Conservation (phyloP, 1,140 invertebrate species). For the Laupala kohalensis region DNA sequence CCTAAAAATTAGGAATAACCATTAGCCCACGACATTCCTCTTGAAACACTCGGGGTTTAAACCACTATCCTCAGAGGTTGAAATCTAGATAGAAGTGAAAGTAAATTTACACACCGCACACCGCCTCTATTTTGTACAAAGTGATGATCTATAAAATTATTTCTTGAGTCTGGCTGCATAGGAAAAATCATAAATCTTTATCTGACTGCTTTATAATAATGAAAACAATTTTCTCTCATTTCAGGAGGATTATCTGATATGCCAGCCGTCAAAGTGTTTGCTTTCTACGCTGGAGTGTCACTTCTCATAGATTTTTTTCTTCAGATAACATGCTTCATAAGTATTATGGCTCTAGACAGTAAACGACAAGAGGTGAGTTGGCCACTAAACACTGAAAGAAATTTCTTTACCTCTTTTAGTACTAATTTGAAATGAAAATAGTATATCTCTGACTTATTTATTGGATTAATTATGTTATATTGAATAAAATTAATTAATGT, state of each 20-base stretch:
- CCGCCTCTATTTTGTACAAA: too few species aligned
- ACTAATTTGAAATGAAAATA: too few species aligned
- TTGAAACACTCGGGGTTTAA: too few species aligned
- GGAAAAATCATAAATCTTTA: background rate
- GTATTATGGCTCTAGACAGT: constrained; percentile 67
- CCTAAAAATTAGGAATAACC: too few species aligned
- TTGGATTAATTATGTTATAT: too few species aligned
- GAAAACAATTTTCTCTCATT: background rate
- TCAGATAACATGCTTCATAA: constrained; percentile 80
- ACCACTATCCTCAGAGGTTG: background rate
- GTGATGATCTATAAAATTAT: background rate
- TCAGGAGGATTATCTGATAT: constrained; percentile 66
- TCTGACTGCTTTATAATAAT: background rate
- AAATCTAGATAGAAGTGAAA: background rate
- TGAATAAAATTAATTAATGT: too few species aligned
- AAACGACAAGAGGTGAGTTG: constrained; percentile 32
- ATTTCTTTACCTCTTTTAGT: background rate
- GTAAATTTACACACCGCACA: too few species aligned
- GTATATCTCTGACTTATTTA: too few species aligned
- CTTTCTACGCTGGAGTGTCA: constrained; percentile 72
- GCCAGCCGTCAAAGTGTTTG: constrained; percentile 85
- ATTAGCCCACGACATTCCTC: too few species aligned
- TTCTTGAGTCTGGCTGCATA: background rate
- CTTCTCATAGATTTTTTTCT: constrained; percentile 75
- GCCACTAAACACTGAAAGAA: background rate